Percentiles rank a stretch among this genome's conserved stretches.
phyloP scores from a whole-genome alignment of 2,113 vertebrate species.

The Odocoileus virginianus region DNA sequence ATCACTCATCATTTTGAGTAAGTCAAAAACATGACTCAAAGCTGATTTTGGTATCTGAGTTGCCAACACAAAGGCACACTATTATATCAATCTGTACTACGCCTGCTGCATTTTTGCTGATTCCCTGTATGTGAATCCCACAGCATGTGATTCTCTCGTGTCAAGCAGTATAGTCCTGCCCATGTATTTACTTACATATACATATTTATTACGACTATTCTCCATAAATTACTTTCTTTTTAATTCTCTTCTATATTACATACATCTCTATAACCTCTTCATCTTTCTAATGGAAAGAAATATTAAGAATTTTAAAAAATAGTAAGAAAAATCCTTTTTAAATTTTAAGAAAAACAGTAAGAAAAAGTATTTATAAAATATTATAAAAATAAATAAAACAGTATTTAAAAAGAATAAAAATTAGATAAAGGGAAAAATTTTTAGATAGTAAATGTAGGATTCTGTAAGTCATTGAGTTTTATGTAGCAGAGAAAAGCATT shows the following conservation, averaged over 20 bases:
- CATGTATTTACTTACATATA: not conserved
- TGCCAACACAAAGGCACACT: not conserved
- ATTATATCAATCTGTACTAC: not conserved
- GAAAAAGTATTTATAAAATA: not conserved
- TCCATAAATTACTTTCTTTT: not conserved
- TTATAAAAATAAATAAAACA: not conserved
- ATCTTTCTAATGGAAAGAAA: not conserved
- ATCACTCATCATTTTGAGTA: not conserved
- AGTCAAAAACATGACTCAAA: not conserved
- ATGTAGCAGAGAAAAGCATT: not conserved
- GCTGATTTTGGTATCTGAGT: not conserved
- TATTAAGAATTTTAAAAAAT: not conserved
- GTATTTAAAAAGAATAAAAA: not conserved
- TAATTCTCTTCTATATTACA: not conserved
- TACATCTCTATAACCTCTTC: not conserved
- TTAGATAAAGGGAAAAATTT: not conserved
- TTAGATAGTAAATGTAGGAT: not conserved
- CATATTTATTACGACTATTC: not conserved
- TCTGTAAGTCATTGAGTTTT: not conserved
- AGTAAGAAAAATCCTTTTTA: not conserved
- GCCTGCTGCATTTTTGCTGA: not conserved
- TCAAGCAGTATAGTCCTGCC: not conserved
- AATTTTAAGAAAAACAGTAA: not conserved
- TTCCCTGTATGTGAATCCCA: not conserved
- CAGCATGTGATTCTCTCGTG: not conserved